phyloP scores from a whole-genome alignment of 2,113 vertebrate genomes.

The Gymnogyps californianus region DNA sequence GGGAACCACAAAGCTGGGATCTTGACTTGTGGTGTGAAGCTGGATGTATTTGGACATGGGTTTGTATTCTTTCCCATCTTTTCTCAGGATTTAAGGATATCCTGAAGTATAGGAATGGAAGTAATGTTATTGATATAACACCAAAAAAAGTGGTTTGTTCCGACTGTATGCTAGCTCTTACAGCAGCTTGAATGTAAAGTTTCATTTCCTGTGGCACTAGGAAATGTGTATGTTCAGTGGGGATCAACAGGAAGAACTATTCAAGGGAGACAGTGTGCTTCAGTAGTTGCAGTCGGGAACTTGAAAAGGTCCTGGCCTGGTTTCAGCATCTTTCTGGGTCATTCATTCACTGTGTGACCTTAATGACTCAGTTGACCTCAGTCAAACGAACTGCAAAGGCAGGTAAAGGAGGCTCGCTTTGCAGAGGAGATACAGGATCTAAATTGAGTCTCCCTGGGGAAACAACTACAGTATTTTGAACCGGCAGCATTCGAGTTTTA shows the following conservation, averaged over 20 bases:
- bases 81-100: not conserved
- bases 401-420: not conserved
- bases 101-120: not conserved
- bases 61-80: not conserved
- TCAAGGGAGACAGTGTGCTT: not conserved
- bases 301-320: not conserved
- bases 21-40: not conserved
- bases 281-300: not conserved
- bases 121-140: not conserved
- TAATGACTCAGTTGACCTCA: conserved; percentile 5
- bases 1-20: not conserved
- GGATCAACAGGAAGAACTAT: not conserved
- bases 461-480: not conserved
- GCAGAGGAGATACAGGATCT: not conserved
- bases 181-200: not conserved
- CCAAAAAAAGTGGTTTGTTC: not conserved
- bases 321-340: conserved; percentile 14
- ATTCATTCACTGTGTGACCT: not conserved
- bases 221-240: not conserved
- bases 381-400: not conserved
- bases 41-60: not conserved
- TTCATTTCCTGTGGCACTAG: not conserved
- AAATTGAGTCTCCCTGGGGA: not conserved
- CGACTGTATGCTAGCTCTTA: not conserved
- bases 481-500: not conserved